Conservation (phyloP, 2,888 invertebrate species). For the Ochropleura plecta region DNA sequence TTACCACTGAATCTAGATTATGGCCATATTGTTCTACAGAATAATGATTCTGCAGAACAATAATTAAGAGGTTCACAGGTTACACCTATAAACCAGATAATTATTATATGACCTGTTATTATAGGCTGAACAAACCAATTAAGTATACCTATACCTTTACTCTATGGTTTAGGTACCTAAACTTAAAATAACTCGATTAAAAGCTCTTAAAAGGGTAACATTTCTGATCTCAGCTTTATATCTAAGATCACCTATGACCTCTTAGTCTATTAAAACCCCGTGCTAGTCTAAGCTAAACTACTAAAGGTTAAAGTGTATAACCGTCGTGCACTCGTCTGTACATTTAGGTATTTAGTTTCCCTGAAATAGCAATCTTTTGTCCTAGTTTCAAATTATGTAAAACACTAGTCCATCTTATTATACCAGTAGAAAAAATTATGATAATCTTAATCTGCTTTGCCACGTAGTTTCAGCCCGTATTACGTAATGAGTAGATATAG, state of each 20-base stretch:
- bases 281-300: neutral
- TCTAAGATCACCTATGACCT: neutral
- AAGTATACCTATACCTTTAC: neutral
- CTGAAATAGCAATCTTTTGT: slow-evolving; percentile 34
- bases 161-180: neutral
- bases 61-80: neutral
- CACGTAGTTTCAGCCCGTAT: slow-evolving; percentile 35
- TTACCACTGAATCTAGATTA: too few relatives aligned
- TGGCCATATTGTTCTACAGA: too few relatives aligned
- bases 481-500: slow-evolving; percentile 48
- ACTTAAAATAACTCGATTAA: neutral
- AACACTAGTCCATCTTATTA: slow-evolving; percentile 28
- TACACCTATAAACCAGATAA: neutral
- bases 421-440: slow-evolving; percentile 48
- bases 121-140: neutral
- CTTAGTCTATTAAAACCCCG: neutral
- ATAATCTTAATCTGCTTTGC: slow-evolving; percentile 47
- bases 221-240: neutral
- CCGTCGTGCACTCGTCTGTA: neutral
- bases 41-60: too few relatives aligned
- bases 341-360: neutral
- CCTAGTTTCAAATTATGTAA: slow-evolving; percentile 33
- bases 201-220: neutral
- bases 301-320: neutral
- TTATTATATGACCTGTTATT: neutral